phyloP scores from a whole-genome alignment of 2,113 vertebrate species.

The Rhombomys opimus region DNA sequence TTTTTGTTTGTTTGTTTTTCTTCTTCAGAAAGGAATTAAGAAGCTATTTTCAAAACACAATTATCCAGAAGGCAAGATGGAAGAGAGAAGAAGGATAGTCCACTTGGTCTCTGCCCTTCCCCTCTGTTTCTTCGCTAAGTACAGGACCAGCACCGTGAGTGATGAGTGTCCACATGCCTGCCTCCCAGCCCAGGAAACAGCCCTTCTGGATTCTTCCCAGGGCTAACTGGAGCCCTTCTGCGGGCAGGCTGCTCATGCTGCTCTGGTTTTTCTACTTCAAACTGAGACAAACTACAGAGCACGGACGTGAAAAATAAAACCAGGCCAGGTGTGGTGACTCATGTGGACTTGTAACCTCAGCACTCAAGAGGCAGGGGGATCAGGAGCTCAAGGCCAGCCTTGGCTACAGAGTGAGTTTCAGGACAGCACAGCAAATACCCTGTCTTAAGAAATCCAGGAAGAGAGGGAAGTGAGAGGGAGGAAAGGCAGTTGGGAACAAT shows the following conservation, averaged over 20 bases:
- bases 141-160: fast-evolving
- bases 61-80: not conserved
- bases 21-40: constrained; percentile 50
- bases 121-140: not conserved
- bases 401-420: not conserved
- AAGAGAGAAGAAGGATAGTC: not conserved
- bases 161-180: not conserved
- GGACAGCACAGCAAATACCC: not conserved
- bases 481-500: not conserved
- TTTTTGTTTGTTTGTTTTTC: not conserved
- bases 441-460: not conserved
- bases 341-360: not conserved
- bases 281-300: constrained; percentile 10
- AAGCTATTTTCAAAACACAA: not conserved
- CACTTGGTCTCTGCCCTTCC: not conserved
- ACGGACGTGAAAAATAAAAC: not conserved
- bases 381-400: not conserved
- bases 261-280: constrained; percentile 21
- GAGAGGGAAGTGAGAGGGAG: not conserved
- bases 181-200: not conserved
- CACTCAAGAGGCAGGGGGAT: not conserved
- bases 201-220: not conserved
- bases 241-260: not conserved
- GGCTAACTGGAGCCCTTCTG: not conserved
- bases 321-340: not conserved